Evolutionary conservation across 2,888 invertebrate genomes (phyloP), one percentile per base, ranked within the genome.

Genomic region (Diarsia dahlii): DNA sequence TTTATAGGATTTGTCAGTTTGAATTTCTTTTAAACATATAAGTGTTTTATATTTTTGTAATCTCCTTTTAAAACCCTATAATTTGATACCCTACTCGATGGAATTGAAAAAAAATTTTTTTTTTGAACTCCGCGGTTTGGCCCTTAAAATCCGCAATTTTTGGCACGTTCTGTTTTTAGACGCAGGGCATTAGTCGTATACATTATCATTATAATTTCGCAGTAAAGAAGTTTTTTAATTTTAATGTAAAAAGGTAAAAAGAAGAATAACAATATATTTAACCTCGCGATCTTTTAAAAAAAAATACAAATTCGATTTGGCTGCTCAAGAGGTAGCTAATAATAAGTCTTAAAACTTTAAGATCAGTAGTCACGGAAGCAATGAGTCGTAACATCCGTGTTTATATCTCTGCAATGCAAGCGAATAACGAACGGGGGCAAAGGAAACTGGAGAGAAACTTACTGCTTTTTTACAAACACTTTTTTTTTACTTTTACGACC

Each of bases 71-170:
- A n/a, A n/a, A n/a, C n/a, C n/a, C n/a, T n/a, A n/a, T n/a, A n/a
- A n/a, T n/a, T n/a, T n/a, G n/a, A n/a, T n/a, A n/a, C n/a, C n/a
- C n/a, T n/a, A n/a, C n/a, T n/a, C n/a, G n/a, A n/a, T n/a, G n/a
- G n/a, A n/a, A n/a, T n/a, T n/a, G n/a, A n/a, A n/a, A n/a, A n/a
- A n/a, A n/a, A n/a, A n/a, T n/a, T n/a, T n/a, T n/a, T n/a, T n/a
- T n/a, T n/a, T n/a, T n/a, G n/a, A n/a, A n/a, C n/a, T n/a, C n/a
- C n/a, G n/a, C n/a, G n/a, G n/a, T n/a, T n/a, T n/a, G n/a, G n/a
- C n/a, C 86, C 84, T 90, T 89, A 87, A 92, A 93, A 93, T 92
- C 92, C 90, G 91, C 90, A 89, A 89, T 91, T 91, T 90, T 90
- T 90, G 87, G 86, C 86, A 89, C 88, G 87, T 89, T 90, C 89